phyloP scores from a whole-genome alignment of 2,888 invertebrate species.

The Holacanthella duospinosa region DNA sequence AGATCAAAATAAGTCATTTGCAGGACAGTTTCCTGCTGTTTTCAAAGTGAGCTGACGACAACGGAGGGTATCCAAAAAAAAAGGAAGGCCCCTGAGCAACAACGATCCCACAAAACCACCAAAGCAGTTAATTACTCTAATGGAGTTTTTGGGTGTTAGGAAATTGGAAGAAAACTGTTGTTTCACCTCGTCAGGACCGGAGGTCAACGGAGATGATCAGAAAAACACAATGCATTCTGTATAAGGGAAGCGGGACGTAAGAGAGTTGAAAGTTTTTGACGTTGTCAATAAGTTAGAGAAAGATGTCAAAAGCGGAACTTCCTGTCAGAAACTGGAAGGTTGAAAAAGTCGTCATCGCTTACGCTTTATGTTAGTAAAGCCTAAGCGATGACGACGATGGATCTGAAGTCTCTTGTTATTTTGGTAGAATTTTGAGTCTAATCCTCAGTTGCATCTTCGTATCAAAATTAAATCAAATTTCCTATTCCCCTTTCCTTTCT shows the following conservation, averaged over 20 bases:
- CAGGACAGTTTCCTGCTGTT: neutral
- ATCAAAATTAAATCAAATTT: constrained; percentile 10
- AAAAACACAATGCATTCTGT: neutral
- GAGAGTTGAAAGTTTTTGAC: neutral
- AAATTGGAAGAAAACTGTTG: no score
- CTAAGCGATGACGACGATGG: no score
- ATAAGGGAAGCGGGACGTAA: neutral
- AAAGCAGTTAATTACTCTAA: neutral
- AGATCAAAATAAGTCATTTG: neutral
- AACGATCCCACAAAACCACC: neutral
- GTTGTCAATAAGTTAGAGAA: no score
- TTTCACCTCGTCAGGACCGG: constrained; percentile 6
- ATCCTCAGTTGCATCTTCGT: neutral
- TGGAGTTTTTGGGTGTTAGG: neutral
- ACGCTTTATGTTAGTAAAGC: no score
- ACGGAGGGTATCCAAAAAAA: no score
- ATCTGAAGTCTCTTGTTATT: no score
- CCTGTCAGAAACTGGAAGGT: constrained; percentile 6
- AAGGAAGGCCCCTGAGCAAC: neutral
- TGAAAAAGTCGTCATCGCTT: no score
- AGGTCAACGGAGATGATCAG: neutral
- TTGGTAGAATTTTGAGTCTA: neutral
- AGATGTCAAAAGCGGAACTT: neutral
- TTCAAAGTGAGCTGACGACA: neutral
- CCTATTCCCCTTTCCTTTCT: neutral